phyloP scores from a whole-genome alignment of 2,888 invertebrate species.

The Tiphia femorata region DNA sequence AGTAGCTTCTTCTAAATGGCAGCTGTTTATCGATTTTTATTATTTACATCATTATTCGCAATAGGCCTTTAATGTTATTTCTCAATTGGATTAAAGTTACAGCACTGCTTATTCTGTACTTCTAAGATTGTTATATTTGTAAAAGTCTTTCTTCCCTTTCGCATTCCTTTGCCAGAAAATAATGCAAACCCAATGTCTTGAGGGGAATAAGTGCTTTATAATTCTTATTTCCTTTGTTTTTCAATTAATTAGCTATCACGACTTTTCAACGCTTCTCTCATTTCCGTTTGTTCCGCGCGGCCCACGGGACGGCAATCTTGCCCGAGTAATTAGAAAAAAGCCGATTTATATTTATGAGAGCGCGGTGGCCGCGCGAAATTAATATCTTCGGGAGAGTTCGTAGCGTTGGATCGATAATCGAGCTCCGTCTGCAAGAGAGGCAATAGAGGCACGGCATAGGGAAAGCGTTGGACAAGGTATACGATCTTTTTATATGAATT shows the following conservation, averaged over 20 bases:
- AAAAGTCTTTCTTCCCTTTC: slow-evolving; percentile 43
- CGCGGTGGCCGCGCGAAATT: slow-evolving; percentile 16
- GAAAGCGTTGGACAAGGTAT: too few relatives aligned
- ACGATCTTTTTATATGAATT: too few relatives aligned
- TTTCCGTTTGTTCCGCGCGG: neutral
- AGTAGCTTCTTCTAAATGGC: slow-evolving; percentile 50
- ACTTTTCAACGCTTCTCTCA: neutral
- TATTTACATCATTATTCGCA: too few relatives aligned
- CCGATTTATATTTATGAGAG: slow-evolving; percentile 66
- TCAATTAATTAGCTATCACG: slow-evolving; percentile 27
- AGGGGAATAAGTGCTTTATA: too few relatives aligned
- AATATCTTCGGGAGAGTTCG: slow-evolving; percentile 14
- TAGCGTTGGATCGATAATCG: slow-evolving; percentile 1
- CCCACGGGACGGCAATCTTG: slow-evolving; percentile 3
- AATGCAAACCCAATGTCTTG: too few relatives aligned
- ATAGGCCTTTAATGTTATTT: too few relatives aligned
- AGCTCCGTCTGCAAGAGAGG: neutral
- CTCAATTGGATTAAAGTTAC: too few relatives aligned
- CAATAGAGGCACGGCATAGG: too few relatives aligned
- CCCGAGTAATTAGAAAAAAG: slow-evolving; percentile 58
- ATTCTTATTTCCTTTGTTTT: slow-evolving; percentile 25
- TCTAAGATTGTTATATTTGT: too few relatives aligned
- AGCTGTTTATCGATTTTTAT: slow-evolving; percentile 56
- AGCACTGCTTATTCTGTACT: too few relatives aligned
- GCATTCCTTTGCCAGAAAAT: too few relatives aligned